Evolutionary conservation across 2,888 invertebrate species (phyloP), one percentile per base, ranked within the genome.

Genomic region (Drosophila limbata): DNA sequence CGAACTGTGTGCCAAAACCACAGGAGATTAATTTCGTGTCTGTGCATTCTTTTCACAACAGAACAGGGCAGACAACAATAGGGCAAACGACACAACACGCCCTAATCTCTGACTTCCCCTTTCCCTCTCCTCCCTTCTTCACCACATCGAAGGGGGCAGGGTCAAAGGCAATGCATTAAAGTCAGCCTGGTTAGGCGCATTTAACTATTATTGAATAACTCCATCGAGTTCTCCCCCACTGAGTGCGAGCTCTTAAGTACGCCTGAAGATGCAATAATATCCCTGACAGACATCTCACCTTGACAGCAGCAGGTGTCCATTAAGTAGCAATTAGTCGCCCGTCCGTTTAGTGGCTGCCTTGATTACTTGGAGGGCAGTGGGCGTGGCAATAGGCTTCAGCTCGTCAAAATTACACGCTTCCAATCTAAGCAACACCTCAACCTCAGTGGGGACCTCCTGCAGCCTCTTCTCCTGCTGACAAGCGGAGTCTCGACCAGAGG

Each of bases 21-120:
- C 84, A 84, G 70, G 84, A 84, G 87, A 88, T 88, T 84, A 88
- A 84, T 84, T 88, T 79, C 77, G 79, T 84, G 84, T 78, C 87
- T 88, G 87, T 62, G 67, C 71, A 76, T 75, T 88, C 78, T 73
- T 80, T 80, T 75, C 56, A 73, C 65, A 74, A 69, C 64, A 53
- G 40, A 48, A 56, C 51, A 28, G 44, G 19, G 19, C 65, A 62
- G 69, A 68, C 55, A 76, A 68, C 84, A 74, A 50, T 64, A 31
- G 40, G 50, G 53, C 39, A 35, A 40, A 44, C 31, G 63, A 31
- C 44, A 65, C 51, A 61, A 62, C 79, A 71, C 73, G 66, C 81
- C 82, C 66, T 57, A 69, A 66, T 44, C 67, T 50, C 10, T 9
- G 6, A 13, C 13, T 10, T 9, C 35, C 44, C 44, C 21, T 15